phyloP scores from a whole-genome alignment of 2,113 vertebrate species.

The Sebastes schlegelii region DNA sequence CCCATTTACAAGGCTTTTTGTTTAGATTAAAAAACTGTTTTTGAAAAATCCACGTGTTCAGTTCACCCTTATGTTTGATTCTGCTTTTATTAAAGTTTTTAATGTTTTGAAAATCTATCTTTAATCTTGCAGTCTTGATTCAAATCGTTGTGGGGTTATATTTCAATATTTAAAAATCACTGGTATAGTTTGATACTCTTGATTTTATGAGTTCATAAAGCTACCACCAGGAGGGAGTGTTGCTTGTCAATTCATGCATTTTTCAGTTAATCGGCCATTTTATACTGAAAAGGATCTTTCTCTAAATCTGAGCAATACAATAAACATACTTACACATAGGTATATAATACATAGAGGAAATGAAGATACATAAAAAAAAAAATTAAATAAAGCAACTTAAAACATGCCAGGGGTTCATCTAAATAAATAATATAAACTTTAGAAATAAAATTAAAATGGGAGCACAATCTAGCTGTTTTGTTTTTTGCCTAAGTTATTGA shows the following conservation, averaged over 20 bases:
- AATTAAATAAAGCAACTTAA: too few relatives aligned
- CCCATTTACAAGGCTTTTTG: slow-evolving; percentile 62
- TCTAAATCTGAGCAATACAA: too few relatives aligned
- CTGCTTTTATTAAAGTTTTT: slow-evolving; percentile 84
- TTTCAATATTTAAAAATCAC: too few relatives aligned
- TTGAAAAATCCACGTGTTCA: slow-evolving; percentile 71
- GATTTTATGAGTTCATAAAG: not conserved
- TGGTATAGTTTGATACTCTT: too few relatives aligned
- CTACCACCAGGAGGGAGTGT: slow-evolving; percentile 50
- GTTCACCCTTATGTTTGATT: slow-evolving; percentile 74
- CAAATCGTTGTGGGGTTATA: not conserved
- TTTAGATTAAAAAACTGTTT: slow-evolving; percentile 68
- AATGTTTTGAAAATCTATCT: slow-evolving; percentile 77
- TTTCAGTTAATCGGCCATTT: slow-evolving; percentile 63
- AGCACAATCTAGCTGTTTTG: too few relatives aligned
- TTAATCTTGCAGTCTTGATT: slow-evolving; percentile 56
- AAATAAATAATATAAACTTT: too few relatives aligned
- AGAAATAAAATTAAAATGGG: too few relatives aligned
- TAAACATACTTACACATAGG: too few relatives aligned
- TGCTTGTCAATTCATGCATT: not conserved
- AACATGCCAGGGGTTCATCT: too few relatives aligned
- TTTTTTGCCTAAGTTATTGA: too few relatives aligned
- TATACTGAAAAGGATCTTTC: not conserved
- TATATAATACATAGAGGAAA: too few relatives aligned
- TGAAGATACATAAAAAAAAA: too few relatives aligned